Conservation (phyloP, 2,888 invertebrate genomes). For the Alviniconcha strummeri region DNA sequence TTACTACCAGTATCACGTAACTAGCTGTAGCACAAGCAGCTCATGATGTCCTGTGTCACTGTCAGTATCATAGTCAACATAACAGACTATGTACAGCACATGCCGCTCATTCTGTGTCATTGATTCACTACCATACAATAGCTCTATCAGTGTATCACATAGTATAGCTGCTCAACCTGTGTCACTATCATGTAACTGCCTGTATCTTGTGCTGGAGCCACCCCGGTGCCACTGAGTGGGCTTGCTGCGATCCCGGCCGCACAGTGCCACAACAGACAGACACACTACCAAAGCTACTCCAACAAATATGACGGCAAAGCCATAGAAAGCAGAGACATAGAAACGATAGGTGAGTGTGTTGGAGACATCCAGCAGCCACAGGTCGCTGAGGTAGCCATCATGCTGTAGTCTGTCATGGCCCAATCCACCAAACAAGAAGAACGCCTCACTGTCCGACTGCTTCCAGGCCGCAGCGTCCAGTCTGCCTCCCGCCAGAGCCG, state of each 20-base stretch:
- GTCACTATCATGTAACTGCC: slow-evolving; percentile 32
- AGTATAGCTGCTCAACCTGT: background rate
- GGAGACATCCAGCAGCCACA: slow-evolving; percentile 54
- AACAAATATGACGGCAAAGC: slow-evolving; percentile 21
- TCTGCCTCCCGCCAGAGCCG: slow-evolving; percentile 51
- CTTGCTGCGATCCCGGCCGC: slow-evolving; percentile 32
- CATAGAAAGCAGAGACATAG: slow-evolving; percentile 34
- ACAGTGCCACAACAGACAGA: slow-evolving; percentile 33
- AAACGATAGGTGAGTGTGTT: background rate
- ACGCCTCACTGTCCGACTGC: slow-evolving; percentile 33
- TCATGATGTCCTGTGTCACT: no score
- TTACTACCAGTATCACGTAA: no score
- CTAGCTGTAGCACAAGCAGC: no score
- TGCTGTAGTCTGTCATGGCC: slow-evolving; percentile 54
- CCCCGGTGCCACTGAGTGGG: slow-evolving; percentile 22
- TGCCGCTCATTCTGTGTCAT: no score
- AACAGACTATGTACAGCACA: no score
- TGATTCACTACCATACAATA: no score
- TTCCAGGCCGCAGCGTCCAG: slow-evolving; percentile 49
- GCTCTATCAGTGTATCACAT: no score
- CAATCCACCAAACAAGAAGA: slow-evolving; percentile 57
- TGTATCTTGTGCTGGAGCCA: slow-evolving; percentile 28
- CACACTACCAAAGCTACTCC: slow-evolving; percentile 35
- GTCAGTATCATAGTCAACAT: no score
- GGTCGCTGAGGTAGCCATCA: slow-evolving; percentile 57